Evolutionary conservation across 2,888 invertebrate genomes (phyloP).

Genomic region (Cataglyphis cursor): DNA sequence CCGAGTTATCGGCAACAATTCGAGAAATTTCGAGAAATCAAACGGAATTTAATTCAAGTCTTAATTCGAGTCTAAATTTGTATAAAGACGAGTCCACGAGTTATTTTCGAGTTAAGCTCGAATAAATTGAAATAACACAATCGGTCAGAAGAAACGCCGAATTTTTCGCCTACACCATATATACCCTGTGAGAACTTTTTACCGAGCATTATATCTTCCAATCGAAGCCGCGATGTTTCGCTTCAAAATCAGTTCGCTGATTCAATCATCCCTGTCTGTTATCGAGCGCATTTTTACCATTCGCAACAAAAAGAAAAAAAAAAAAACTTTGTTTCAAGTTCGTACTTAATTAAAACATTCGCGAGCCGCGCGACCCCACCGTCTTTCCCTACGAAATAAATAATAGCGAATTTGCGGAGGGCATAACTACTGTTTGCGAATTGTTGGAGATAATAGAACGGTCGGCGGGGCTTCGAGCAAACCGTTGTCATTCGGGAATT

Average conservation of each 20-base stretch:
- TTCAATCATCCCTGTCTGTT: constrained; percentile 19
- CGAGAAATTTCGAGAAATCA: constrained; percentile 7
- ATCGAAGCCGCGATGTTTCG: constrained; percentile 44
- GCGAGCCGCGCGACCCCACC: neutral
- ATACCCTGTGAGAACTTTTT: neutral
- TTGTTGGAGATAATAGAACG: constrained; percentile 49
- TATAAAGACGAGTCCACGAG: constrained; percentile 2
- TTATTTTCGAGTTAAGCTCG: constrained; percentile 30
- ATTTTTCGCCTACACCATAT: neutral
- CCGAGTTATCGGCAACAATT: neutral
- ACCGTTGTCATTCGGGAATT: constrained; percentile 44
- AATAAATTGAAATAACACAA: constrained; percentile 51
- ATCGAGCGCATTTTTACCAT: constrained; percentile 47
- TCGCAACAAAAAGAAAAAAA: neutral
- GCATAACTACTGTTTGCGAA: constrained; percentile 47
- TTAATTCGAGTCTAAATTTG: constrained; percentile 16
- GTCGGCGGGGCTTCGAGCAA: constrained; percentile 20
- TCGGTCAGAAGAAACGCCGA: constrained; percentile 23
- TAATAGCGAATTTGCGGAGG: constrained; percentile 19
- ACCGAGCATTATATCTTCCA: constrained; percentile 38
- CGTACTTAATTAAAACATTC: constrained; percentile 50
- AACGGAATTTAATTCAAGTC: constrained; percentile 29
- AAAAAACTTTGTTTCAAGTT: constrained; percentile 45
- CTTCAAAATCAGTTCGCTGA: constrained; percentile 46
- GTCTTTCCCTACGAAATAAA: constrained; percentile 44